Evolutionary conservation across 1,140 invertebrate species (phyloP).

Genomic region (Homalodisca vitripennis): DNA sequence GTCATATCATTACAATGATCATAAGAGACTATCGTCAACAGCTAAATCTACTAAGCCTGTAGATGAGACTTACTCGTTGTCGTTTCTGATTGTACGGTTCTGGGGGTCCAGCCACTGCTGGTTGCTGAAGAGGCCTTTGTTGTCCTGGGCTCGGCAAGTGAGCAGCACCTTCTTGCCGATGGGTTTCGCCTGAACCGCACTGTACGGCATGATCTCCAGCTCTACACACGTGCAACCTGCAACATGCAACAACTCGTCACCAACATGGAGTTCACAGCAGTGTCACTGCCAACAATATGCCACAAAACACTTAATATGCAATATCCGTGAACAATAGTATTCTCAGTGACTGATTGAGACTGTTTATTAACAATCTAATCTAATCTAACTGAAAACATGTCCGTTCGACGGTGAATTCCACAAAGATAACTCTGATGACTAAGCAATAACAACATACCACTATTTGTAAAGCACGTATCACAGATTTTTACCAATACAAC

Average conservation of each 20-base stretch:
- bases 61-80: constrained; percentile 55
- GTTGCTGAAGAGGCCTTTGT: constrained; percentile 59
- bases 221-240: not conserved
- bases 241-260: not conserved
- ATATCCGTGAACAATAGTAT: no score
- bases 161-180: constrained; percentile 67
- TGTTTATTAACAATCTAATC: no score
- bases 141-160: constrained; percentile 64
- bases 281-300: no score
- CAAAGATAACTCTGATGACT: no score
- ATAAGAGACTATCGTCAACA: not conserved
- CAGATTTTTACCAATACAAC: no score
- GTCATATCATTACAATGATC: constrained; percentile 6
- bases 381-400: no score
- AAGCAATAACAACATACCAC: no score
- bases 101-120: constrained; percentile 70
- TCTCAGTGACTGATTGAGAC: no score
- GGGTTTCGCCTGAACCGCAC: constrained; percentile 62
- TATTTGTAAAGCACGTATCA: no score
- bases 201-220: constrained; percentile 66
- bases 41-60: constrained; percentile 38
- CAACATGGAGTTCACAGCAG: no score
- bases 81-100: constrained; percentile 60
- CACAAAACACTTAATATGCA: no score
- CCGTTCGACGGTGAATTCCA: no score